These are phyloP conservation scores for Helarctos malayanus DNA, from an alignment of 2,797 vertebrate genomes.

Conservation along the genomic window DNA sequence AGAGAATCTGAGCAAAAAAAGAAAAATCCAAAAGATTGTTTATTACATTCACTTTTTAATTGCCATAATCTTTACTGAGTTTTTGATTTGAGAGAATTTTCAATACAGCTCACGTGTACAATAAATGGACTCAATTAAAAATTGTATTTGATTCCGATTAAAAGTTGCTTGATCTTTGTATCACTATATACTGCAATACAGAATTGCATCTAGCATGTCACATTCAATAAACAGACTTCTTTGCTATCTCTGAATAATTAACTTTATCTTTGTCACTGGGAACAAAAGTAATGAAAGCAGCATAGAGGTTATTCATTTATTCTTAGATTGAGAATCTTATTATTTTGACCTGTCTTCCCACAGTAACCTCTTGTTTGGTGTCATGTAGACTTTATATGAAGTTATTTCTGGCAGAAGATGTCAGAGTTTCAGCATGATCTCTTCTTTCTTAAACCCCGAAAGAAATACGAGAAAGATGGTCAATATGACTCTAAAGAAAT, in stretches of 20 bases:
- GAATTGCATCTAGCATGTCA: conserved; percentile 77
- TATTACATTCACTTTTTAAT: conserved; percentile 65
- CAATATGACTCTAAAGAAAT: background rate
- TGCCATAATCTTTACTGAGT: conserved; percentile 45
- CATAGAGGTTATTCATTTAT: conserved; percentile 69
- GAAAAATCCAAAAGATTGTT: background rate
- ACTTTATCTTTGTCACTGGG: conserved; percentile 79
- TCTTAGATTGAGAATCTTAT: conserved; percentile 61
- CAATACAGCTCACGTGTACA: conserved; percentile 66
- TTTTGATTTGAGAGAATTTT: conserved; percentile 67
- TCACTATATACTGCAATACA: conserved; percentile 73
- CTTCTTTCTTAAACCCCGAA: background rate
- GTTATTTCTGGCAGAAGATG: conserved; percentile 55
- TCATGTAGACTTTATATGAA: conserved; percentile 13
- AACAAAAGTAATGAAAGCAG: conserved; percentile 76
- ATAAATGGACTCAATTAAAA: conserved; percentile 84
- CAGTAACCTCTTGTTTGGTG: conserved; percentile 13
- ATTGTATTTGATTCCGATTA: conserved; percentile 77
- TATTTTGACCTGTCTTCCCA: conserved; percentile 21
- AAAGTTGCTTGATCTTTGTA: conserved; percentile 82
- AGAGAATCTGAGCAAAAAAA: background rate
- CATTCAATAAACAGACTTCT: conserved; percentile 78
- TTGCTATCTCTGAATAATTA: conserved; percentile 81
- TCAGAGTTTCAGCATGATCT: background rate
- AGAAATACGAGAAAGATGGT: background rate